Conservation (phyloP, 2,797 vertebrate genomes). For the Rachycentron canadum region DNA sequence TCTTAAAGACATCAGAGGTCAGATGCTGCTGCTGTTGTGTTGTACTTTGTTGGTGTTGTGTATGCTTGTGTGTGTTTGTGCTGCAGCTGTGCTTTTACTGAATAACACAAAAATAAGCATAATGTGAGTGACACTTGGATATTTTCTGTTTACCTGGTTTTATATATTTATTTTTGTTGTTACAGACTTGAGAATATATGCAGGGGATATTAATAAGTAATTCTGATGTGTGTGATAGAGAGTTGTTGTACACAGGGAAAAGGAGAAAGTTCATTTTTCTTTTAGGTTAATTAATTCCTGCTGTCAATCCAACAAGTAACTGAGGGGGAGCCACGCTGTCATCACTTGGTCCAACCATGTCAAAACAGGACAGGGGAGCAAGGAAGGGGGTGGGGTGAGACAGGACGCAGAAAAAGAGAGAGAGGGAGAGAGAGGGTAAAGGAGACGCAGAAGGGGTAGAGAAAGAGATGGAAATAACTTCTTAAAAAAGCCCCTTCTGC, state of each 20-base stretch:
- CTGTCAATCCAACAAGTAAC: constrained; percentile 60
- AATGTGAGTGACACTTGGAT: constrained; percentile 38
- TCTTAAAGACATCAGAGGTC: not conserved
- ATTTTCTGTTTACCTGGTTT: constrained; percentile 23
- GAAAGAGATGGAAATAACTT: constrained; percentile 43
- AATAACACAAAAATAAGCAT: constrained; percentile 25
- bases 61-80: not conserved
- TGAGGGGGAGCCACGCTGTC: constrained; percentile 48
- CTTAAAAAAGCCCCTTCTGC: constrained; percentile 50
- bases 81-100: constrained; percentile 16
- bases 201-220: constrained; percentile 45
- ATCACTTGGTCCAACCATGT: constrained; percentile 54
- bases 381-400: constrained; percentile 26
- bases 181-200: constrained; percentile 2
- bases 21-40: not conserved
- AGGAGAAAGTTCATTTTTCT: constrained; percentile 33
- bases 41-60: not conserved
- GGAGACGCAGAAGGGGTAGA: constrained; percentile 21
- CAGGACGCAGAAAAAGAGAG: constrained; percentile 70
- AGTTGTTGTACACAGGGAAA: constrained; percentile 17
- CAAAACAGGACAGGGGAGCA: constrained; percentile 55
- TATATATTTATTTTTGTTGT: not conserved
- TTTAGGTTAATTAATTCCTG: constrained; percentile 58
- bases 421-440: constrained; percentile 61
- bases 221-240: constrained; percentile 25